A percentile compares a stretch with the other conserved stretches of the same genome.
Evolutionary conservation across 2,113 vertebrate genomes (phyloP).

Genomic region (Apteryx mantelli): DNA sequence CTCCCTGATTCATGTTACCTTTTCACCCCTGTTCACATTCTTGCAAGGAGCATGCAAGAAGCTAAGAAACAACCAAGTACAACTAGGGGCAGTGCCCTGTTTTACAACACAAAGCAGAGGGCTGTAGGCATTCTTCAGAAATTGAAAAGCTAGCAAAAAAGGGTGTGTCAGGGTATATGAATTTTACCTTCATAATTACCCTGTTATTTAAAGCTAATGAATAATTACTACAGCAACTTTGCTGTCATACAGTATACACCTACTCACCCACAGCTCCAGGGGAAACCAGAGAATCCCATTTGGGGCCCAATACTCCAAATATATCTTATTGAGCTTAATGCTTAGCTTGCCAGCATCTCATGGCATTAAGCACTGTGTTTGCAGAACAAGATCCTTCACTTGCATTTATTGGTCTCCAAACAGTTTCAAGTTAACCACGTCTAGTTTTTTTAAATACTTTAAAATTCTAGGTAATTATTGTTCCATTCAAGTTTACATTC

Average conservation of each 20-base stretch:
- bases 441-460: neutral
- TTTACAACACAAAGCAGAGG: constrained; percentile 53
- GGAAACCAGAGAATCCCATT: constrained; percentile 12
- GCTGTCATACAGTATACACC: constrained; percentile 9
- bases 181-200: constrained; percentile 67
- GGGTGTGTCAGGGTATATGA: constrained; percentile 67
- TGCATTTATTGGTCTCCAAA: neutral
- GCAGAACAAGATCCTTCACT: neutral
- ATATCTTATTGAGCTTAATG: neutral
- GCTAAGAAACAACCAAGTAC: neutral
- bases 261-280: constrained; percentile 4
- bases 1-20: constrained; percentile 46
- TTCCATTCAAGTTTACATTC: neutral
- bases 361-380: neutral
- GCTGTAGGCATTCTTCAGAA: constrained; percentile 63
- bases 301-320: neutral
- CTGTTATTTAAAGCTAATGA: constrained; percentile 73
- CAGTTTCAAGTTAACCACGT: neutral
- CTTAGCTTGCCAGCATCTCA: neutral
- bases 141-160: constrained; percentile 57
- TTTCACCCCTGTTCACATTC: constrained; percentile 46
- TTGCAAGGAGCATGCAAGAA: constrained; percentile 1
- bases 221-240: constrained; percentile 65
- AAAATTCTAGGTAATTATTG: neutral
- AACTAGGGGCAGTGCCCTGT: constrained; percentile 10